Conservation (phyloP, 2,888 invertebrate species). For the Liposcelis brunnea region DNA sequence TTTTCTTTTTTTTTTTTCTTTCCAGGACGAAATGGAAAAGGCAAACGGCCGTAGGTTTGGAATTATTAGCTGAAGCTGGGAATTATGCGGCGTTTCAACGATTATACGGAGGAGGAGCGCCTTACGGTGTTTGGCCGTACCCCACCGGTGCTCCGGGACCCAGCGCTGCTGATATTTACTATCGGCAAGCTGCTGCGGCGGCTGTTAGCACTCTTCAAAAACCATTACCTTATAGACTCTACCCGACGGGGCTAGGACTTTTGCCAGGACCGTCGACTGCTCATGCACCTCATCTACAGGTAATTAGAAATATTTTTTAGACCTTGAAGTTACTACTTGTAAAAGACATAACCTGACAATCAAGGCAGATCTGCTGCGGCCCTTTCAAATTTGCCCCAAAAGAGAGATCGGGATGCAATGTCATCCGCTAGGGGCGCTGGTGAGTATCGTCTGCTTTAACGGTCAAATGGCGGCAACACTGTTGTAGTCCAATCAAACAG, state of each 20-base stretch:
- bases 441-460: too few relatives aligned
- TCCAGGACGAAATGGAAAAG: constrained; percentile 74
- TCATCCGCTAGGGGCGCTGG: too few relatives aligned
- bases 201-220: constrained; percentile 51
- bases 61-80: constrained; percentile 90
- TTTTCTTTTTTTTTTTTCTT: constrained; percentile 11
- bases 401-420: too few relatives aligned
- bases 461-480: too few relatives aligned
- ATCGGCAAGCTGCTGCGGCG: constrained; percentile 57
- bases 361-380: too few relatives aligned
- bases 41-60: constrained; percentile 89
- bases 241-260: constrained; percentile 37
- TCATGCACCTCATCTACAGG: constrained; percentile 36
- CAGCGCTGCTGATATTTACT: constrained; percentile 60
- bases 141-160: constrained; percentile 28
- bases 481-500: not conserved
- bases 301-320: too few relatives aligned
- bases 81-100: constrained; percentile 98
- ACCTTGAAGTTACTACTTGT: too few relatives aligned
- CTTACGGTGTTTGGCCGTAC: constrained; percentile 47
- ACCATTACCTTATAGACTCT: constrained; percentile 62
- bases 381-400: too few relatives aligned
- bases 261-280: constrained; percentile 13
- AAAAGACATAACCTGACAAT: too few relatives aligned
- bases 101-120: constrained; percentile 60